Evolutionary conservation across 2,113 vertebrate species (phyloP).

Genomic region (Hassar affinis): DNA sequence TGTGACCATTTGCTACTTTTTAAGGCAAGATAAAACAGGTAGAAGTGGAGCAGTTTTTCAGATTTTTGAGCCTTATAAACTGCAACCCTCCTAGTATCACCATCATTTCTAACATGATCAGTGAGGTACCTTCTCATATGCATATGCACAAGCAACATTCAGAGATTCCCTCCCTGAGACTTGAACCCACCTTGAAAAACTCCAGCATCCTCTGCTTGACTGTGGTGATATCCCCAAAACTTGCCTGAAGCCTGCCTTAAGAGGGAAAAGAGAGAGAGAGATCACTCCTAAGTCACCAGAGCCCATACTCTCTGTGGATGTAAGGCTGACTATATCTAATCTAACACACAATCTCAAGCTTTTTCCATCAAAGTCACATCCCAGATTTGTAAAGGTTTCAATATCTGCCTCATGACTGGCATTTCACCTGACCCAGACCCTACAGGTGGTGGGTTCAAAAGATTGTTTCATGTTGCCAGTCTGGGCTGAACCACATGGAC

Average conservation of each 20-base stretch:
- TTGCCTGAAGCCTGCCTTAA: neutral
- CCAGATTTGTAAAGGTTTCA: neutral
- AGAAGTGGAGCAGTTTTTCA: neutral
- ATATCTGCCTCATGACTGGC: neutral
- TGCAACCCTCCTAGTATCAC: neutral
- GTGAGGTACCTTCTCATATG: neutral
- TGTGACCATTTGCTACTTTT: neutral
- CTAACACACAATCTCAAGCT: neutral
- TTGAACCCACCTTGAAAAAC: neutral
- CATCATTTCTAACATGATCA: constrained; percentile 3
- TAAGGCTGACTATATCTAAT: neutral
- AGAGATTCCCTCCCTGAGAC: neutral
- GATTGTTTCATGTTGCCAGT: neutral
- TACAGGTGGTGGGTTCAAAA: neutral
- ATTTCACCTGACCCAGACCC: neutral
- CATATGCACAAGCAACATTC: neutral
- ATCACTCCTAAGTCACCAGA: neutral
- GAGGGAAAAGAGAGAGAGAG: neutral
- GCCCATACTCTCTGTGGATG: neutral
- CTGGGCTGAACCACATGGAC: neutral
- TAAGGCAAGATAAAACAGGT: neutral
- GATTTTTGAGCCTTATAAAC: neutral
- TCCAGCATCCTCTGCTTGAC: neutral
- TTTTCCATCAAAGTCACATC: neutral
- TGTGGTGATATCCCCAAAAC: too few species aligned